phyloP scores from a whole-genome alignment of 2,888 invertebrate genomes.

The Apodemia hepburni region DNA sequence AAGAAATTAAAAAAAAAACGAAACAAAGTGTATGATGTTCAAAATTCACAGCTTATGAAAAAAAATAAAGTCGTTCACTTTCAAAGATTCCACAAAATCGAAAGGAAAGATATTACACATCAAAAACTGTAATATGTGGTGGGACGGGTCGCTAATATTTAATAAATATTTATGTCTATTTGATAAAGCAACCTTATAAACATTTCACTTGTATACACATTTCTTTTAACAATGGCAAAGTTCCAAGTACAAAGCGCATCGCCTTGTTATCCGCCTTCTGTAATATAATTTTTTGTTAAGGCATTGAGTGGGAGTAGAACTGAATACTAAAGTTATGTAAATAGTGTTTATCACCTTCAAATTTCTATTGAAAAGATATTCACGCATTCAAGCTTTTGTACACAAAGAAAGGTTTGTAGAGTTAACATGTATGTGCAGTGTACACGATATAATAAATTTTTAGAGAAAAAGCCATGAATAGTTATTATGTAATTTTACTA shows the following conservation, averaged over 20 bases:
- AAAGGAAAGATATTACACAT: too few species aligned
- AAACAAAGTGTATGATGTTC: too few species aligned
- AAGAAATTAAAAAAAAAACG: too few species aligned
- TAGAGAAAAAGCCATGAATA: background rate
- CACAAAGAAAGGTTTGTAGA: background rate
- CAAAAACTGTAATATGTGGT: too few species aligned
- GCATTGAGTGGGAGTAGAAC: background rate
- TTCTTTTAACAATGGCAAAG: background rate
- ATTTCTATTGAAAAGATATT: conserved; percentile 7
- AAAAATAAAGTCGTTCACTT: too few species aligned
- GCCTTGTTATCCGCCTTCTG: conserved; percentile 7
- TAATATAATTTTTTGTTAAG: background rate
- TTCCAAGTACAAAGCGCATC: conserved; percentile 6
- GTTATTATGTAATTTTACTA: too few species aligned
- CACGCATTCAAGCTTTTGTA: background rate
- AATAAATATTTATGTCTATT: background rate
- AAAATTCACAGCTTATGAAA: too few species aligned
- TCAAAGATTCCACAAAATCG: too few species aligned
- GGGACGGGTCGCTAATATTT: too few species aligned
- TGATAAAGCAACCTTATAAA: background rate
- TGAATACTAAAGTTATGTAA: conserved; percentile 9
- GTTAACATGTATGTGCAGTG: background rate
- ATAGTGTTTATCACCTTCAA: conserved; percentile 4
- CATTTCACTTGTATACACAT: background rate
- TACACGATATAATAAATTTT: too few species aligned